Base-by-base conservation (phyloP, 2,888 invertebrate species). In the Lumbricus terrestris region DNA sequence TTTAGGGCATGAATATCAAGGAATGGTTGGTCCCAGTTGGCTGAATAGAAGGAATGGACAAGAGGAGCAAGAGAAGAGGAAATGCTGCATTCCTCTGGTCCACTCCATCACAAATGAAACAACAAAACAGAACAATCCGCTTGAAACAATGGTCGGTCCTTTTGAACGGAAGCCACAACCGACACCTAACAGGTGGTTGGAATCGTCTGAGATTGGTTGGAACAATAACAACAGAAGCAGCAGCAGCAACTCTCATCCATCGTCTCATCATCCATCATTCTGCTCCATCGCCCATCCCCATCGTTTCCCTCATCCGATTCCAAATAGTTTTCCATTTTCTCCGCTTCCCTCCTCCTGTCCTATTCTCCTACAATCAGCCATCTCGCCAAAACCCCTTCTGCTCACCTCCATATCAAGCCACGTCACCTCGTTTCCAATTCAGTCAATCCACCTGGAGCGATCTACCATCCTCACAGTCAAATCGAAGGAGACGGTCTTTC, bases 401-500 rank as follows among this genome's bases (percentile, higher is more conserved):
- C 34, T 85, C 2, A 37, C 85, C 20, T 85, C 85, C 85, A 85
- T 85, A 35, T 85, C 85, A 34, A 37, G 85, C 37, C 85, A 85
- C 16, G 85, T 85, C 8, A 15, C 85, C 35, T 23, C 85, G 6
- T 85, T 85, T 35, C 85, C 85, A 37, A 37, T 85, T 34, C 85
- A 85, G 16, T 85, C 85, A 4, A 85, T 85, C 85, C 85, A 85
- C 34, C 85, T 85, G 85, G 85, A 85, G 35, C 34, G 85, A 6
- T 85, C 85, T 34, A 85, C 85, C 85, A 37, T 85, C 16, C 37
- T 85, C 37, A 85, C 85, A 34, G 85, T 85, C 85, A 85, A 37
- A 34, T 33, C 85, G 85, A 37, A 85, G 35, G 85, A 85, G 35
- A 37, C 35, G 34, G 20, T 85, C 33, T 85, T 85, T 85, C 85